These are phyloP conservation scores for Neofelis nebulosa DNA, from an alignment of 2,113 vertebrate species.

Conservation along the genomic window DNA sequence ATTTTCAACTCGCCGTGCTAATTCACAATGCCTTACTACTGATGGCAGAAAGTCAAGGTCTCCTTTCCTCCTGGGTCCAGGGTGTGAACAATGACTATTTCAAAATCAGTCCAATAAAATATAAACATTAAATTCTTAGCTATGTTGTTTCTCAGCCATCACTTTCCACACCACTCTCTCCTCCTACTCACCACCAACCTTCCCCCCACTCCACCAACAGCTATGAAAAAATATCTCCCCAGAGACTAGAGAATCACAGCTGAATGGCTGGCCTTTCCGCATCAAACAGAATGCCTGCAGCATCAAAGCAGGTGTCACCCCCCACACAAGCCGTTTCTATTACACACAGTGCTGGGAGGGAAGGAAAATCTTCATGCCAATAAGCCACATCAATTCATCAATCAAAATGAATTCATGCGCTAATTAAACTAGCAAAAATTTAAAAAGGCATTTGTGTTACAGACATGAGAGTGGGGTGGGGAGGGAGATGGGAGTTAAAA, in stretches of 20 bases:
- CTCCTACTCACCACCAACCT: not conserved
- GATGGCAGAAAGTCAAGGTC: slow-evolving; percentile 65
- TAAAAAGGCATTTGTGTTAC: slow-evolving; percentile 67
- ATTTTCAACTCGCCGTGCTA: slow-evolving; percentile 62
- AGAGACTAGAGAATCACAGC: slow-evolving; percentile 57
- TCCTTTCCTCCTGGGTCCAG: slow-evolving; percentile 63
- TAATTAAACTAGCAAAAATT: slow-evolving; percentile 74
- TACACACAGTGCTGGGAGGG: slow-evolving; percentile 31
- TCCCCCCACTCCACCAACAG: not conserved
- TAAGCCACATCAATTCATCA: slow-evolving; percentile 66
- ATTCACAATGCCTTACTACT: slow-evolving; percentile 65
- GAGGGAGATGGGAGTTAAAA: slow-evolving; percentile 21
- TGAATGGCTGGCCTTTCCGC: slow-evolving; percentile 38
- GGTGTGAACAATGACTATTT: slow-evolving; percentile 73
- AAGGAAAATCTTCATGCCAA: slow-evolving; percentile 54
- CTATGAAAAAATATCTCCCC: slow-evolving; percentile 6
- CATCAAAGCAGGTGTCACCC: slow-evolving; percentile 65
- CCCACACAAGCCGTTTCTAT: slow-evolving; percentile 54
- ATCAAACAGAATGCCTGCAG: slow-evolving; percentile 39
- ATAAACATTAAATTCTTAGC: slow-evolving; percentile 48
- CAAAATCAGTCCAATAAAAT: slow-evolving; percentile 70
- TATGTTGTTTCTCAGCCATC: slow-evolving; percentile 56
- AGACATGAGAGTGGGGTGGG: not conserved
- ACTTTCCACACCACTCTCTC: slow-evolving; percentile 34
- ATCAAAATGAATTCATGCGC: slow-evolving; percentile 63